Base-by-base conservation (phyloP, 1,140 invertebrate species). In the Drepana arcuata region DNA sequence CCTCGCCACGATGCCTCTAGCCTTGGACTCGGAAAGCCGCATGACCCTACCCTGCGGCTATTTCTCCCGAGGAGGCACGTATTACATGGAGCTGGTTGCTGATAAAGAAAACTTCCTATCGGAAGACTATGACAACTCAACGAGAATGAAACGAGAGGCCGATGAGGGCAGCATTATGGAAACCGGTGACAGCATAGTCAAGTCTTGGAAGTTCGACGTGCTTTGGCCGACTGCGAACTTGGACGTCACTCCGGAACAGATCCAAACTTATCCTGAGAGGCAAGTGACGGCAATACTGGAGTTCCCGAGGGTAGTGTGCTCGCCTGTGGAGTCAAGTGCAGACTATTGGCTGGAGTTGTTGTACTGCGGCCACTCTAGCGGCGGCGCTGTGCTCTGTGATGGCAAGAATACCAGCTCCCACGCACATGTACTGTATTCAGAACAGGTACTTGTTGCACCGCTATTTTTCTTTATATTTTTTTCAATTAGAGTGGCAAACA, bases 221-320 rank as follows among this genome's bases (percentile, higher is more conserved):
- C 85, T 90, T 77, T 94, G 92, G 92, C 92, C 92, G 1, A 86
- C 84, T 23, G 89, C 90, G 1, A 88, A 87, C 41, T 70, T 94
- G 34, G 86, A 85, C 9, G 81, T 93, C 14, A 89, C 88, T 34
- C 91, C 92, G 0, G 88, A 91, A 53, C 86, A 89, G 31, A 87
- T 93, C 14, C 86, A 87, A 39, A 94, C 92, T n/a, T 94, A 93
- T 74, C 92, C 92, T 3, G 89, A 88, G 48, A 75, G 85, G 30
- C 86, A 90, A 2, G 89, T 94, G 29, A 87, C 86, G 25, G 90
- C 90, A 1, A 90, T 88, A 0, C 54, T 94, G 16, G 88, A 90
- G 54, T 93, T 93, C 59, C 86, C 89, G 1, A 88, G 87, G 30
- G 87, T 91, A 0, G 86, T 88, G 21, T 93, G 92, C 61, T 85